Conservation (phyloP, 2,113 vertebrate genomes). For the Centropristis striata region DNA sequence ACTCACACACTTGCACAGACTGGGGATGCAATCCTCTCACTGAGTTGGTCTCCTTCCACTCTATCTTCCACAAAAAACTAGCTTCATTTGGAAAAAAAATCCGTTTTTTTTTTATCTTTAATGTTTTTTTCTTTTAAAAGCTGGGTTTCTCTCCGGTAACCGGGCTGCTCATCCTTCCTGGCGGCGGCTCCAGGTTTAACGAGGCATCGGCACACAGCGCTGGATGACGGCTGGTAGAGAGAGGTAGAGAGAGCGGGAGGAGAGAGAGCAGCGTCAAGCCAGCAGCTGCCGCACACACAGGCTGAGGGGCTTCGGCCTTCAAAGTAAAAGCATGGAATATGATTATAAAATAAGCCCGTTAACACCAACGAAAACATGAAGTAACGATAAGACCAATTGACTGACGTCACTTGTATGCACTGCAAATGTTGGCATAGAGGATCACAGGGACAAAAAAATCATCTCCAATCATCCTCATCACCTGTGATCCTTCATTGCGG, state of each 20-base stretch:
- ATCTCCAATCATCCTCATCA: too few relatives aligned
- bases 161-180: constrained; percentile 57
- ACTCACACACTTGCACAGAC: constrained; percentile 47
- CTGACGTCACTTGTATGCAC: constrained; percentile 1
- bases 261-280: constrained; percentile 56
- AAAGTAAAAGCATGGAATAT: constrained; percentile 67
- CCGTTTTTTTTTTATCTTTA: not conserved
- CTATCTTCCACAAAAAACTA: constrained; percentile 38
- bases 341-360: not conserved
- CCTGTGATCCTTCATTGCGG: not conserved
- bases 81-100: not conserved
- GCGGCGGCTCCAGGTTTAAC: constrained; percentile 57
- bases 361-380: not conserved
- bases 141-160: constrained; percentile 8
- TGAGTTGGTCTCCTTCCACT: constrained; percentile 59
- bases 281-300: not conserved
- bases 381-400: not conserved
- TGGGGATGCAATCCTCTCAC: constrained; percentile 55
- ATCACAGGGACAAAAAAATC: too few relatives aligned
- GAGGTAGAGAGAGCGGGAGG: constrained; percentile 2
- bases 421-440: not conserved
- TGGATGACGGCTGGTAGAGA: constrained; percentile 41
- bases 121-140: not conserved
- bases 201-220: constrained; percentile 45
- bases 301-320: constrained; percentile 43